Conservation (phyloP, 2,113 vertebrate genomes). For the Nannospalax galili region DNA sequence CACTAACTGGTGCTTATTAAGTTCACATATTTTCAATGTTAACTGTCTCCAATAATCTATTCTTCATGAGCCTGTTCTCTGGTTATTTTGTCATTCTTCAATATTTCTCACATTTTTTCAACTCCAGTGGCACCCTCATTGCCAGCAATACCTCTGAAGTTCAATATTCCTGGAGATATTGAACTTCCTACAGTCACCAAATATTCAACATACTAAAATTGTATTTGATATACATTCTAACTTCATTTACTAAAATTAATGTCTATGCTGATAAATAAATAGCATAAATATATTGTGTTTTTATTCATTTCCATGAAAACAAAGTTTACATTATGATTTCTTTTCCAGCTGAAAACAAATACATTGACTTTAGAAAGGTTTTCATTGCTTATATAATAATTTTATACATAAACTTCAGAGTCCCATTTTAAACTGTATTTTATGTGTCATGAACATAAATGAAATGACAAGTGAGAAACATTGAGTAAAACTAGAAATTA, state of each 20-base stretch:
- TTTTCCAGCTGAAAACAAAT: not conserved
- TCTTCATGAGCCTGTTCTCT: not conserved
- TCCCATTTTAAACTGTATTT: slow-evolving; percentile 10
- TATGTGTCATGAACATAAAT: not conserved
- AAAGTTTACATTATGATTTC: not conserved
- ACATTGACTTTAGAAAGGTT: not conserved
- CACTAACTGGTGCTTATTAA: slow-evolving; percentile 27
- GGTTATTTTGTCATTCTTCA: not conserved
- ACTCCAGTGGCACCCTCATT: not conserved
- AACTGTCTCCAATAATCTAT: not conserved
- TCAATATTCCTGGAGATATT: not conserved
- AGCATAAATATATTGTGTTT: not conserved
- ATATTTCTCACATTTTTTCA: not conserved
- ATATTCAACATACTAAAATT: not conserved
- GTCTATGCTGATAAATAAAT: not conserved
- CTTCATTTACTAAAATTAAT: not conserved
- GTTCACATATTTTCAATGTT: slow-evolving; percentile 1
- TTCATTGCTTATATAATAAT: not conserved
- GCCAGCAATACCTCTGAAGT: not conserved
- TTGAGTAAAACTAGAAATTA: not conserved
- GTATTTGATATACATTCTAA: not conserved
- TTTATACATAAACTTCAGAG: not conserved
- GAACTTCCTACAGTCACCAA: not conserved
- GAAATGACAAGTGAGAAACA: not conserved
- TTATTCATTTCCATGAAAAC: not conserved